phyloP scores from a whole-genome alignment of 2,888 invertebrate species.

The Ornithoptera alexandrae region DNA sequence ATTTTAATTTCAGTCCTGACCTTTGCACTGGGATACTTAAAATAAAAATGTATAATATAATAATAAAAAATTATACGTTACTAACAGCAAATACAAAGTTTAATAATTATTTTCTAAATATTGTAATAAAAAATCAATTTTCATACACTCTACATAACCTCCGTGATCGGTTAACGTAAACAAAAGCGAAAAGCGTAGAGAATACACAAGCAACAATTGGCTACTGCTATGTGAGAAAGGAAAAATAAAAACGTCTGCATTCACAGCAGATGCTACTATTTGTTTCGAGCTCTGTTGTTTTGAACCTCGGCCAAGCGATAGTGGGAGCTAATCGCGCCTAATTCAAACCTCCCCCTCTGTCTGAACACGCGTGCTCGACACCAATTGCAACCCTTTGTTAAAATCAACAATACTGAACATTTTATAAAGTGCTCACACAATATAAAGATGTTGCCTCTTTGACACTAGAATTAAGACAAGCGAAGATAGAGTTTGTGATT shows the following conservation, averaged over 20 bases:
- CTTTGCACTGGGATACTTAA: too few species aligned
- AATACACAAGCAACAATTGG: slow-evolving; percentile 56
- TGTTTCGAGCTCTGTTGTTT: slow-evolving; percentile 53
- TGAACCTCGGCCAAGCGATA: slow-evolving; percentile 59
- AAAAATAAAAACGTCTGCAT: slow-evolving; percentile 49
- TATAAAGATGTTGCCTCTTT: too few species aligned
- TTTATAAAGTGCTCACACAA: not conserved
- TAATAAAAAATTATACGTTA: slow-evolving; percentile 1
- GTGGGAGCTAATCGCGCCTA: slow-evolving; percentile 52
- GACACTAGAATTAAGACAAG: too few species aligned
- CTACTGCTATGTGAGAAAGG: slow-evolving; percentile 48
- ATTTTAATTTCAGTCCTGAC: too few species aligned
- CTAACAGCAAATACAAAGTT: slow-evolving; percentile 1
- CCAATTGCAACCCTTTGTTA: slow-evolving; percentile 22
- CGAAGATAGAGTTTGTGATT: too few species aligned
- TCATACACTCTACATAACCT: slow-evolving; percentile 9
- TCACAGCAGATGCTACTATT: slow-evolving; percentile 44
- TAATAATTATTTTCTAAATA: slow-evolving; percentile 15
- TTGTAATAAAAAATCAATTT: slow-evolving; percentile 22
- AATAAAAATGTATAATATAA: not conserved
- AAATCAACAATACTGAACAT: slow-evolving; percentile 15
- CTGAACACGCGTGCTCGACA: slow-evolving; percentile 30
- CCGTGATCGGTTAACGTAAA: slow-evolving; percentile 27
- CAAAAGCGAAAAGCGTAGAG: slow-evolving; percentile 41
- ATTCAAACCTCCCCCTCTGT: slow-evolving; percentile 42